Evolutionary conservation across 2,113 vertebrate genomes (phyloP).

Genomic region (Melanostigma gelatinosum): DNA sequence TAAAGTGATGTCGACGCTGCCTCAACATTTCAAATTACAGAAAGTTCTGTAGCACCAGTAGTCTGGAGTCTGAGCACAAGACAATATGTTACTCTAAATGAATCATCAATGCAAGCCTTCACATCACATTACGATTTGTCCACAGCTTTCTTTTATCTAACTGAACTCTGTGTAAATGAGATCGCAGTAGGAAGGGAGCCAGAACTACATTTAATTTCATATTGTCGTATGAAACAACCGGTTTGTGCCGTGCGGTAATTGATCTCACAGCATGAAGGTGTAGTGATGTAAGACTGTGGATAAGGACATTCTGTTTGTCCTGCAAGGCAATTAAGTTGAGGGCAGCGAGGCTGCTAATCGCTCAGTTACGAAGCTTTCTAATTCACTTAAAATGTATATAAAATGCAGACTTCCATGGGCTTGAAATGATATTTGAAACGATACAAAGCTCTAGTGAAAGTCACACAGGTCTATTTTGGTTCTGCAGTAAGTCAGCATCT

Average conservation of each 20-base stretch:
- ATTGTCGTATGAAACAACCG: background rate
- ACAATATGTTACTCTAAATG: background rate
- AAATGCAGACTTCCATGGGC: background rate
- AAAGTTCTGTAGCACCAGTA: background rate
- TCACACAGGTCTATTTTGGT: background rate
- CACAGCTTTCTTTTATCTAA: background rate
- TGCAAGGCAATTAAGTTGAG: slow-evolving; percentile 5
- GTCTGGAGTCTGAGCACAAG: background rate
- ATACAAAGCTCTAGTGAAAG: background rate
- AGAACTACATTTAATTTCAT: background rate
- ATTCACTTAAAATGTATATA: background rate
- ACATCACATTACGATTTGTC: background rate
- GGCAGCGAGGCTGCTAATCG: slow-evolving; percentile 10
- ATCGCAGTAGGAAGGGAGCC: background rate
- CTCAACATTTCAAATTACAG: background rate
- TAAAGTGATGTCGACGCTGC: background rate
- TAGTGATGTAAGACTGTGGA: slow-evolving; percentile 43
- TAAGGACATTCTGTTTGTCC: background rate
- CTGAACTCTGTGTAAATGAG: background rate
- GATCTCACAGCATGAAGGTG: background rate
- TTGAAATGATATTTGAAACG: background rate
- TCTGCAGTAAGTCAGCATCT: background rate
- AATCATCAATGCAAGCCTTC: background rate
- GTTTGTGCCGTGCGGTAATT: background rate
- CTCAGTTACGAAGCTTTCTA: background rate